Base-by-base conservation (phyloP, 2,797 vertebrate species). In the Coilia nasus region DNA sequence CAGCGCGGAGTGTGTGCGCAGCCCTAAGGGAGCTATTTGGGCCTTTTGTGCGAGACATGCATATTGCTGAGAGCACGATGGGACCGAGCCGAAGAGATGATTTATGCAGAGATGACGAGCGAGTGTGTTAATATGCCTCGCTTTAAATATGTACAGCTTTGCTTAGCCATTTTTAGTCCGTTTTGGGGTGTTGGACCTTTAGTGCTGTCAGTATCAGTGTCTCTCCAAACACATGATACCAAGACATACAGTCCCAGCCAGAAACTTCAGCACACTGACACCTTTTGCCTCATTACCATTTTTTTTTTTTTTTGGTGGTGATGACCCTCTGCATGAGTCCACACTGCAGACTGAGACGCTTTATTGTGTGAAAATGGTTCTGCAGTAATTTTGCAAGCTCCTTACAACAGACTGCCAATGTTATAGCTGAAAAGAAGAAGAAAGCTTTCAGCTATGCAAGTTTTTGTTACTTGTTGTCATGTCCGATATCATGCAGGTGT, bases 401-500 rank as follows among this genome's bases (percentile, higher is more conserved):
- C 64, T 31, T 3, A 7, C 21, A 23, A 25, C 12, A 15, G 62
- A 67, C 23, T 28, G 25, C 23, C 28, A 23, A 11, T 2, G 28
- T 28, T 5, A 67, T 14, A 11, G 1, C 23, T 25, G 62, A 3
- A 67, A 67, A 31, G 6, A 71, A 6, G 64, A 59, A 1, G 19
- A 59, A 6, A n/a, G 57, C 19, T 59, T 21, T n/a, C 64, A 71
- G 10, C 50, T 11, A 54, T 54, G 28, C 14, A 17, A 6, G 28
- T 4, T 71, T 31, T 71, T 12, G 25, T 50, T 50, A 50, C 23
- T 71, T 71, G 15, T 78, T 78, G 35, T 78, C 3, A 0, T 50
- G 21, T 89, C 28, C 83, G 0, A 62, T 80, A 25, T 41, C 50
- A 19, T 75, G 3, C 92, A 97, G 97, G 95, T 93, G 0, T 96